A percentile compares a stretch with the other conserved stretches of the same genome.
Conservation (phyloP, 2,888 invertebrate species). For the Brachypterus glaber region DNA sequence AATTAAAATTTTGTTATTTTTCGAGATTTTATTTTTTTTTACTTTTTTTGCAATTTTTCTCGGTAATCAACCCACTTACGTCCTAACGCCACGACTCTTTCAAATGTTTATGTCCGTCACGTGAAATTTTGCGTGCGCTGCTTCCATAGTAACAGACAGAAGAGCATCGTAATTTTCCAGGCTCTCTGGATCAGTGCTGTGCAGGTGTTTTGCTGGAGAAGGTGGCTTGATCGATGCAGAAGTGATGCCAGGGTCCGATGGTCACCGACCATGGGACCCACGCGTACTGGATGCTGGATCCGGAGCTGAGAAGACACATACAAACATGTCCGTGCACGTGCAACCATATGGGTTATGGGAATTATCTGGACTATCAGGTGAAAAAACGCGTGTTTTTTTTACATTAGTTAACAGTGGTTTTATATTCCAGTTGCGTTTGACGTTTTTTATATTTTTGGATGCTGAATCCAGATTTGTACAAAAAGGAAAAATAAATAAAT, state of each 20-base stretch:
- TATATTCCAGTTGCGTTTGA: too few relatives aligned
- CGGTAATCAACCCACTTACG: too few relatives aligned
- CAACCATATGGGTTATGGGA: conserved; percentile 90
- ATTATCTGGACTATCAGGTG: conserved; percentile 85
- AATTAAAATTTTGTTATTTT: too few relatives aligned
- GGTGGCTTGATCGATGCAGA: conserved; percentile 30
- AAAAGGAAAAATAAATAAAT: too few relatives aligned
- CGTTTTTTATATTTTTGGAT: conserved; percentile 5
- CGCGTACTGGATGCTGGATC: conserved; percentile 47
- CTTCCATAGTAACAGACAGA: conserved; percentile 32
- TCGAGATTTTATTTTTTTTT: too few relatives aligned
- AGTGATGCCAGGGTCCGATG: conserved; percentile 38
- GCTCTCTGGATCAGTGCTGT: conserved; percentile 40
- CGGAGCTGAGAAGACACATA: conserved; percentile 81
- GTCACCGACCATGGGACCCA: conserved; percentile 33
- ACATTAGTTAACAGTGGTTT: conserved; percentile 3
- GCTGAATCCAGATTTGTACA: too few relatives aligned
- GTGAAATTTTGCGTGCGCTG: conserved; percentile 38
- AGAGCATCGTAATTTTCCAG: conserved; percentile 34
- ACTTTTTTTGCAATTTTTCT: too few relatives aligned
- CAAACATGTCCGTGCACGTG: conserved; percentile 83
- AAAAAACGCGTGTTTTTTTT: too few relatives aligned
- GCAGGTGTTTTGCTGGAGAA: conserved; percentile 21
- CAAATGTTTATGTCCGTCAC: too few relatives aligned
- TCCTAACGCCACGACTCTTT: too few relatives aligned